Evolutionary conservation across 2,797 vertebrate genomes (phyloP), one percentile per base, ranked within the genome.

Genomic region (Pristis pectinata): DNA sequence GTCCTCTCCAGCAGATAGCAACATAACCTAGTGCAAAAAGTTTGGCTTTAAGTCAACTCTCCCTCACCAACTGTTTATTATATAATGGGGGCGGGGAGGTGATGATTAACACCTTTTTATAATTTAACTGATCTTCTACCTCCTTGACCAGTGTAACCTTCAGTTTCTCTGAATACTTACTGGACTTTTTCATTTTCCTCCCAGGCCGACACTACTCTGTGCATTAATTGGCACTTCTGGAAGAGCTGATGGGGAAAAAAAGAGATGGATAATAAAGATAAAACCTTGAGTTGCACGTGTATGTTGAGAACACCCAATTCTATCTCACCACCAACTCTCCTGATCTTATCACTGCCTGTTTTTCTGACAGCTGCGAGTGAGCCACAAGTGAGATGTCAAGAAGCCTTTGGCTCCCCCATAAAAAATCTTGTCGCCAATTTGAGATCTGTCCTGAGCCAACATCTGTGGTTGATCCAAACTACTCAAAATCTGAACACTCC

Each of bases 181-280:
- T 99, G 99, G 95, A 98, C 98, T 96, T 97, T 98, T 96, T 99
- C 99, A 0, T 99, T 99, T 96, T 98, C 98, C 96, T 99, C 99
- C 99, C 99, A 99, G 95, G 99, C 99, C 1, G 98, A 98, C 95
- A 99, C 96, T 96, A 99, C 99, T 96, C 98, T 98, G 95, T 99
- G 99, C 94, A 99, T 98, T 95, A 99, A 96, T 89, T 97, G 97
- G 97, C 99, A 99, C 95, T 98, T 98, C 97, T 99, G 98, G 96
- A 99, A 99, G 94, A 99, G 98, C 99, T 99, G 96, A 76, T 17
- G 94, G 95, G 95, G 30, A 95, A 37, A 53, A 85, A 59, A 83
- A 0, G 41, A 87, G 1, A 77, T 19, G 2, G 13, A 34, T 6
- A 34, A 80, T 0, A 9, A 6, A 0, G 37, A 44, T 7, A 30